Conservation (phyloP, 2,113 vertebrate species). For the Hymenochirus boettgeri region DNA sequence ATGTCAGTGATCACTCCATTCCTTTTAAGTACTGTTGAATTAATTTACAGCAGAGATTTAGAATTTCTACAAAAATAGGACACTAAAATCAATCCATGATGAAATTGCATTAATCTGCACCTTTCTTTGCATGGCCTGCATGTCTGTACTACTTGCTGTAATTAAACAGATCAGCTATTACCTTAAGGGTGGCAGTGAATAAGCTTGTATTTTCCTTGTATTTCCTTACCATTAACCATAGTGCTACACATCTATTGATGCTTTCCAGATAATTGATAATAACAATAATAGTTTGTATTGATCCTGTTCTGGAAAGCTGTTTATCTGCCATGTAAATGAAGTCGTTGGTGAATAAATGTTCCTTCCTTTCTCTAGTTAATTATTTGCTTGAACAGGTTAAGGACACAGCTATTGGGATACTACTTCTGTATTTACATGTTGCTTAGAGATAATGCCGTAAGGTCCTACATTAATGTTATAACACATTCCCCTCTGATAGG, state of each 20-base stretch:
- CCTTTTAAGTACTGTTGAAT: too few relatives aligned
- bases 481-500: constrained; percentile 20
- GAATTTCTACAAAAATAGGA: too few relatives aligned
- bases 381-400: constrained; percentile 4
- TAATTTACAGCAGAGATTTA: too few relatives aligned
- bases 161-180: too few relatives aligned
- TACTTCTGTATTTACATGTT: constrained; percentile 6
- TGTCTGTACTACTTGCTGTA: too few relatives aligned
- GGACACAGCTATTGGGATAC: neutral
- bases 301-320: neutral
- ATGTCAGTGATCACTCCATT: too few relatives aligned
- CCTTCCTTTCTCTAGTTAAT: constrained; percentile 1
- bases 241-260: neutral
- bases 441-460: constrained; percentile 23
- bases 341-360: neutral
- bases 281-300: neutral
- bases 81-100: too few relatives aligned
- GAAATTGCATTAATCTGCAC: too few relatives aligned
- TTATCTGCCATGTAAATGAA: constrained; percentile 1
- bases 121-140: too few relatives aligned
- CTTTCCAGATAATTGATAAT: neutral
- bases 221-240: too few relatives aligned
- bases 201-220: too few relatives aligned
- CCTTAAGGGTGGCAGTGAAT: too few relatives aligned
- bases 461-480: neutral